Percentiles rank a stretch among this genome's conserved stretches.
Evolutionary conservation across 2,113 vertebrate species (phyloP).

Genomic region (Caranx melampygus): DNA sequence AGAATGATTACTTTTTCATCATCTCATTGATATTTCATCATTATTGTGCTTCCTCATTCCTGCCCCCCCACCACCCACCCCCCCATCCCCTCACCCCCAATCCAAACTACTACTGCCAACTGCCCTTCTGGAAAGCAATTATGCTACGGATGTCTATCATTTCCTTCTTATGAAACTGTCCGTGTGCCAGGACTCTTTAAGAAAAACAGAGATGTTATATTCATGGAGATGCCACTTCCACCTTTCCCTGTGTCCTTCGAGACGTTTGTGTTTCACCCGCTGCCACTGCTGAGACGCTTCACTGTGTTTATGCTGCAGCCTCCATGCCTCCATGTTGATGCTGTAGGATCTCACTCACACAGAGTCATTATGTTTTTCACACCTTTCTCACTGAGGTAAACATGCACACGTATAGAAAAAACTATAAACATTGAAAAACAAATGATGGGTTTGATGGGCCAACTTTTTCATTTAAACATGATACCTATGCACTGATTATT

Average conservation of each 20-base stretch:
- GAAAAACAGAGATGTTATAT: conserved; percentile 47
- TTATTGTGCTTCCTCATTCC: conserved; percentile 63
- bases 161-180: conserved; percentile 61
- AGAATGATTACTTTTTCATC: conserved; percentile 83
- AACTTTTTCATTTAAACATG: conserved; percentile 22
- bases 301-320: conserved; percentile 34
- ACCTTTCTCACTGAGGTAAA: conserved; percentile 34
- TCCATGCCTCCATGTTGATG: conserved; percentile 1
- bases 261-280: conserved; percentile 10
- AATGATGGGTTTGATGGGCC: conserved; percentile 15
- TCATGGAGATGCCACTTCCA: conserved; percentile 21
- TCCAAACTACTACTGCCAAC: conserved; percentile 70
- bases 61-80: conserved; percentile 11
- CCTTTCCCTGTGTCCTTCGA: conserved; percentile 4
- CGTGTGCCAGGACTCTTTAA: conserved; percentile 50
- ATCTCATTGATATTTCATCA: conserved; percentile 83
- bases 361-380: conserved; percentile 49
- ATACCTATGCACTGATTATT: conserved; percentile 14
- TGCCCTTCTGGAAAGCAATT: conserved; percentile 73
- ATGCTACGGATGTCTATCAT: conserved; percentile 75
- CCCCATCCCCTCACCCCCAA: too few relatives aligned
- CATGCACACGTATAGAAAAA: conserved; percentile 11
- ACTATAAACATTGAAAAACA: conserved; percentile 37
- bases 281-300: conserved; percentile 31
- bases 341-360: conserved; percentile 16